Percentiles rank a stretch among this genome's conserved stretches.
phyloP scores from a whole-genome alignment of 2,113 vertebrate genomes.

The Nesoenas mayeri region DNA sequence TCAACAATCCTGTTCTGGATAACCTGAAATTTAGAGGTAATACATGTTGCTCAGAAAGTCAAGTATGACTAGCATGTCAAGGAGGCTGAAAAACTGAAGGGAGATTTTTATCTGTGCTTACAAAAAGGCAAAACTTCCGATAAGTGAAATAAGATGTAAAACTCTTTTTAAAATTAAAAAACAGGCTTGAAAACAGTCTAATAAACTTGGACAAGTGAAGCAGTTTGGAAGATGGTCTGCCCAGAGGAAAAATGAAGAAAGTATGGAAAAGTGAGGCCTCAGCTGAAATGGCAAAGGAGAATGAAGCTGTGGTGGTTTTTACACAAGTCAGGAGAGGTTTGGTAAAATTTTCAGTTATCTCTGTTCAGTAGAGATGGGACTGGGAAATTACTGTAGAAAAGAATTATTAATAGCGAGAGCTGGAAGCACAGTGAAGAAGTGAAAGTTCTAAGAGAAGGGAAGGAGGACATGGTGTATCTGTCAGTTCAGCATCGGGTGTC shows the following conservation, averaged over 20 bases:
- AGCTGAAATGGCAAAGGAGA: background rate
- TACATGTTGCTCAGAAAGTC: background rate
- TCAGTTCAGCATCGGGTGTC: background rate
- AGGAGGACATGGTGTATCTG: rapidly evolving
- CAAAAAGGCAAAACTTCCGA: background rate
- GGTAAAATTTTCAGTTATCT: background rate
- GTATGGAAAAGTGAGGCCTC: background rate
- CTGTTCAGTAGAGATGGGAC: background rate
- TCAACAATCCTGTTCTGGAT: background rate
- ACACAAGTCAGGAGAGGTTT: background rate
- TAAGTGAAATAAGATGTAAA: background rate
- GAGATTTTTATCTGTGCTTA: background rate
- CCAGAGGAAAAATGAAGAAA: background rate
- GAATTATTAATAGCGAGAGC: background rate
- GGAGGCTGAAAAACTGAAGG: background rate
- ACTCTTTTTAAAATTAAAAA: background rate
- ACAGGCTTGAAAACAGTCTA: background rate
- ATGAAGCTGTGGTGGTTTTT: background rate
- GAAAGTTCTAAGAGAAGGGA: background rate
- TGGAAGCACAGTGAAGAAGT: background rate
- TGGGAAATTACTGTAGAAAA: background rate
- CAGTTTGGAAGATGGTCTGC: background rate
- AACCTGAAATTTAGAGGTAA: background rate
- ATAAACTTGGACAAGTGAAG: background rate
- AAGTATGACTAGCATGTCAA: background rate